Base-by-base conservation (phyloP, 2,113 vertebrate species). In the Megaceryle torquata region DNA sequence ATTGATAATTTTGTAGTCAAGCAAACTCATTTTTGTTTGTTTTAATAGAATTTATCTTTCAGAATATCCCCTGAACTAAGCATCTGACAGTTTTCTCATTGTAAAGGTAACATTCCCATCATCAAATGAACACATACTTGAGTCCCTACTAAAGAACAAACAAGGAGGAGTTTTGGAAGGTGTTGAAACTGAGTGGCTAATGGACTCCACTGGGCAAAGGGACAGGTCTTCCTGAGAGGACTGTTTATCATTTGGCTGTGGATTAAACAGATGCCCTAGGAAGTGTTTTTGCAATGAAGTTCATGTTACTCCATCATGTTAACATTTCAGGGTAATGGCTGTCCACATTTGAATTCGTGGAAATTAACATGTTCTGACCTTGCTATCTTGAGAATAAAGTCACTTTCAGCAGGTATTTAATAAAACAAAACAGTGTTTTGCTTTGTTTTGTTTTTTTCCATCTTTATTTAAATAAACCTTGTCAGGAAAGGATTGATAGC, bases 251-350 rank as follows among this genome's bases (percentile, higher is more conserved):
- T 88, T 93, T 97, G 95, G 94, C 93, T 87, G 33, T 80, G 68
- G 96, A 97, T 97, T 88, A 97, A 97, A 95, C 44, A 86, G 43
- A 78, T 95, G 56, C 88, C 92, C 86, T 91, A 90, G 93, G 92
- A 96, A 95, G 50, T 91, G 81, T 89, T 92, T 97, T 95, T 93
- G 69, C 64, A 95, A 74, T 81, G 54, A 88, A 95, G 83, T 91
- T 95, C 89, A 70, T 87, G 53, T 71, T 88, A 92, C 65, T 96
- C 64, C 50, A 79, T 70, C 25, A 19, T 96, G 93, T 94, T 95
- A 95, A 88, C 86, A 48, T 88, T 96, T 67, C 46, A 79, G 75
- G 39, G 63, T 86, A 95, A 92, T 75, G 41, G 9, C 35, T 85
- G 26, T 78, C 41, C 28, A n/a, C 37, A 24, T 86, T 70, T 94